Evolutionary conservation across 1,140 invertebrate genomes (phyloP), one percentile per base, ranked within the genome.

Genomic region (Pararge aegeria): DNA sequence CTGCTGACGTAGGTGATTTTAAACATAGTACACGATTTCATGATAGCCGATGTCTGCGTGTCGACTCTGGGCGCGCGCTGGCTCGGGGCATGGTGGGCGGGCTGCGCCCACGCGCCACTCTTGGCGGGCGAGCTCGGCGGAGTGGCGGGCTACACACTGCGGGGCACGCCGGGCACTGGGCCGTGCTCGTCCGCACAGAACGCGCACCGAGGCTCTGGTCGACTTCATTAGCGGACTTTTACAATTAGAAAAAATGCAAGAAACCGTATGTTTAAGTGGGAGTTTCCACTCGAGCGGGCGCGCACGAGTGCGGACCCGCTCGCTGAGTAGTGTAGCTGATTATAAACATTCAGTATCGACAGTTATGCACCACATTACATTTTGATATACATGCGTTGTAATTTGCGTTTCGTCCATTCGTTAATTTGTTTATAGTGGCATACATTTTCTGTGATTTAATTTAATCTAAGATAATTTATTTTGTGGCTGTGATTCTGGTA

Each of bases 1-100:
- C 73, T 75, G 51, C 82, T 58, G 57, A 89, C 84, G 68, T 89
- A 89, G 20, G 86, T 87, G 60, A 89, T 89, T 80, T 87, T 89
- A 63, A 81, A 87, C 83, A 86, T 89, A 34, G 83, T 74, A 62
- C 80, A 79, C 58, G 78, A 80, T 79, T 78, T 86, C 86, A 89
- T 89, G 51, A 59, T 75, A 56, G 48, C 51, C 24, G 30, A 37
- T 21, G 13, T 19, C 64, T 38, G 24, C 46, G 42, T 2, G 38
- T 2, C 18, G 13, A 16, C 24, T 19, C 38, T 24, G 34, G 42
- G 27, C 20, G 37, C 55, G 34, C 19, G 50, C 49, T 27, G 18
- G 24, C 56, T n/a, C n/a, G n/a, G n/a, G 37, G 60, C 59, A 34
- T 34, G 9, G 30, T 34, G 18, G 51, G 30, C 37, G n/a, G n/a